A percentile compares a stretch with the other conserved stretches of the same genome.
Conservation (phyloP, 2,797 vertebrate genomes). For the Alca torda region DNA sequence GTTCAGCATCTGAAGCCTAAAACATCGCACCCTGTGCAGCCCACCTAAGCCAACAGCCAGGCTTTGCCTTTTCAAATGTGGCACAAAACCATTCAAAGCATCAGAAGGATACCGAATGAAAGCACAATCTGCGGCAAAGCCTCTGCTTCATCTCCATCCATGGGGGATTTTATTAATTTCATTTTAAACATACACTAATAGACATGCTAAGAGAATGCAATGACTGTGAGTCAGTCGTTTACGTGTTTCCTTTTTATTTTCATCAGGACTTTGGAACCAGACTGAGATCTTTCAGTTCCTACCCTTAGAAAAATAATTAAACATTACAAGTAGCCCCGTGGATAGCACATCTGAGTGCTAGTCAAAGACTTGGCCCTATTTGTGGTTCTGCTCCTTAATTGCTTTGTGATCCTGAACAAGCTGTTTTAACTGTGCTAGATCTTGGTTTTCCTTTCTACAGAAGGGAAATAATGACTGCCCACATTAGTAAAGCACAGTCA, state of each 20-base stretch:
- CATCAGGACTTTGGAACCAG: neutral
- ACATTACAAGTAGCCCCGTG: slow-evolving; percentile 9
- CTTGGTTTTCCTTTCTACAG: neutral
- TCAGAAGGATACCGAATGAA: neutral
- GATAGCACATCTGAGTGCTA: slow-evolving; percentile 26
- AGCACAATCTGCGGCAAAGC: accelerated
- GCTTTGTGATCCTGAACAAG: slow-evolving; percentile 38
- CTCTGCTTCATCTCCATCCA: neutral
- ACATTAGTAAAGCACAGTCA: slow-evolving; percentile 25
- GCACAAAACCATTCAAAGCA: neutral
- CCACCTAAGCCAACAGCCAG: neutral
- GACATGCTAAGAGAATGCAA: slow-evolving; percentile 18
- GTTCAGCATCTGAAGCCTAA: slow-evolving; percentile 5
- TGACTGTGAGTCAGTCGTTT: neutral
- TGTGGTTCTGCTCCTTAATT: slow-evolving; percentile 28
- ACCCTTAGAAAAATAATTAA: slow-evolving; percentile 49
- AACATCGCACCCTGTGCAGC: neutral
- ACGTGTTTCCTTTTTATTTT: slow-evolving; percentile 8
- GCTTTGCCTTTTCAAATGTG: neutral
- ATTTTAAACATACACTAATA: slow-evolving; percentile 7
- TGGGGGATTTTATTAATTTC: neutral
- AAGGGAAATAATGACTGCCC: slow-evolving; percentile 27
- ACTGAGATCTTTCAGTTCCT: slow-evolving; percentile 14
- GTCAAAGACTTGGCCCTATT: slow-evolving; percentile 30
- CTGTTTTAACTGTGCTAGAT: slow-evolving; percentile 20